These are phyloP conservation scores for Polymixis lichenea DNA, from an alignment of 2,888 invertebrate species.

Conservation along the genomic window DNA sequence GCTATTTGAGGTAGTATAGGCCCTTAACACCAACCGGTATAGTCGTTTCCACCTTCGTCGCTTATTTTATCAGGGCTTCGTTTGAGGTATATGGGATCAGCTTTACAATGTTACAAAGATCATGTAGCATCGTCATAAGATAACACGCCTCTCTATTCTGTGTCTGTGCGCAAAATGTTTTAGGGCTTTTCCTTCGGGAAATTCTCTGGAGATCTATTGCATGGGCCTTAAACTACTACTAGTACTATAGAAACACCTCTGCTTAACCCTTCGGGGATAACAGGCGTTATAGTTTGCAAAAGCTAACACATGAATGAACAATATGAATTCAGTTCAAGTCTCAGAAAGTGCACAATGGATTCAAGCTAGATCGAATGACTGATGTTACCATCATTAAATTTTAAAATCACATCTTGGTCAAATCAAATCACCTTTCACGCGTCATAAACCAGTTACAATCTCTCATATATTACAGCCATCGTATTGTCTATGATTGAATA, in stretches of 20 bases:
- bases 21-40: not conserved
- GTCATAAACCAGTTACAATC: slow-evolving; percentile 43
- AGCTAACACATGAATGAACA: not conserved
- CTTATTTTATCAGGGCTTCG: not conserved
- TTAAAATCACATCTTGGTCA: slow-evolving; percentile 12
- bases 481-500: slow-evolving; percentile 48
- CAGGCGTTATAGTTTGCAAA: too few relatives aligned
- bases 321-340: not conserved
- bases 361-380: not conserved
- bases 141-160: not conserved
- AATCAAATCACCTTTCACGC: slow-evolving; percentile 43
- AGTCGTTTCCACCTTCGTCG: not conserved
- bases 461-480: slow-evolving; percentile 8
- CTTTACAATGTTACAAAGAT: not conserved
- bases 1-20: too few relatives aligned
- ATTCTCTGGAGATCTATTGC: too few relatives aligned
- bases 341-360: not conserved
- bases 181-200: too few relatives aligned
- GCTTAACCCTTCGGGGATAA: too few relatives aligned
- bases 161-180: too few relatives aligned
- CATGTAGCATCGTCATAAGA: not conserved
- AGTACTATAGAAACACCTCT: too few relatives aligned
- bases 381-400: not conserved
- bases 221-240: too few relatives aligned
- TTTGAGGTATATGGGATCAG: not conserved